Evolutionary conservation across 2,797 vertebrate genomes (phyloP).

Genomic region (Threskiornis aethiopicus): DNA sequence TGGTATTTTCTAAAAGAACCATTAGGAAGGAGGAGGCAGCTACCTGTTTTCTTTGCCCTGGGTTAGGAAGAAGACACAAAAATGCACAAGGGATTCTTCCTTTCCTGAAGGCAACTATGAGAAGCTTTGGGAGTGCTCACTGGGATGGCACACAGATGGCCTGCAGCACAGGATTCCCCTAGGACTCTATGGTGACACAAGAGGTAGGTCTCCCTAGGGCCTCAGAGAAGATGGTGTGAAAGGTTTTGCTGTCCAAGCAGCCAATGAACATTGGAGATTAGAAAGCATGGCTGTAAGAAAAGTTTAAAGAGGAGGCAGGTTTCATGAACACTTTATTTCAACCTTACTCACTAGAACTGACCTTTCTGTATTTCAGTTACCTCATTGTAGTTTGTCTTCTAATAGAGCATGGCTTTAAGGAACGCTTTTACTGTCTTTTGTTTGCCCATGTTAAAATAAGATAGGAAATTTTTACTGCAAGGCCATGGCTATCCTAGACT

Average conservation of each 20-base stretch:
- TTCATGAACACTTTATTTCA: neutral
- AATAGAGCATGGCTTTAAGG: neutral
- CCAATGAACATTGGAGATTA: neutral
- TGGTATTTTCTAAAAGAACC: neutral
- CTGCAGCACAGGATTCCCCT: neutral
- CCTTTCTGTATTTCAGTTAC: neutral
- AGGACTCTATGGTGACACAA: neutral
- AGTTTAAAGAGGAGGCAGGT: neutral
- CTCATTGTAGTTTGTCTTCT: neutral
- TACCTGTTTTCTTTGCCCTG: neutral
- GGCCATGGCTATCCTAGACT: neutral
- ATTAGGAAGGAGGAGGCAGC: neutral
- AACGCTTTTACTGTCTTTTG: neutral
- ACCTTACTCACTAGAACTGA: neutral
- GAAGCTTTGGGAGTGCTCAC: neutral
- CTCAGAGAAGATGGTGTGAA: neutral
- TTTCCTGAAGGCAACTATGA: neutral
- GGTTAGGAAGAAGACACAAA: neutral
- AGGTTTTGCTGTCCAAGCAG: neutral
- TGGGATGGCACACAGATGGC: too few relatives aligned
- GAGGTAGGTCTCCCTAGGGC: neutral
- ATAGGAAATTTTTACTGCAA: neutral
- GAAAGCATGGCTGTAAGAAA: neutral
- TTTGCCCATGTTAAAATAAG: neutral
- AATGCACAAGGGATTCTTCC: rapidly evolving